phyloP scores from a whole-genome alignment of 2,113 vertebrate species.

The Channa argus region DNA sequence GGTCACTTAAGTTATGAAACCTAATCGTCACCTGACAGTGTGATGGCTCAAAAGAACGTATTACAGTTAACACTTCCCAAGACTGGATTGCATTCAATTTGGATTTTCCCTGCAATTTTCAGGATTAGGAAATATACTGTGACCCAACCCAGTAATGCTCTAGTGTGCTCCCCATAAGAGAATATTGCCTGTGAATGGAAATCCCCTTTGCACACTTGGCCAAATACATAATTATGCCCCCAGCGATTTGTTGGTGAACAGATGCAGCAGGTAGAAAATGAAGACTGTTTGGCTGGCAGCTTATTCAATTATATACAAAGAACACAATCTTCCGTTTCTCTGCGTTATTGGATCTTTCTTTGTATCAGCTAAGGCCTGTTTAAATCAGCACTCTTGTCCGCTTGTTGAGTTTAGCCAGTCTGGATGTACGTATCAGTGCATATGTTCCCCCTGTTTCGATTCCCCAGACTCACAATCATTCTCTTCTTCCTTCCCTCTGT shows the following conservation, averaged over 20 bases:
- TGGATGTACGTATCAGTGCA: background rate
- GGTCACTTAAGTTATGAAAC: too few species aligned
- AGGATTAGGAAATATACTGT: background rate
- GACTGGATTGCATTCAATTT: too few species aligned
- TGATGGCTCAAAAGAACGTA: too few species aligned
- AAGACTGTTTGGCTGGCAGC: background rate
- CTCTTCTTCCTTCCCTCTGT: conserved; percentile 14
- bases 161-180: background rate
- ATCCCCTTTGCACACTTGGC: background rate
- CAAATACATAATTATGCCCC: conserved; percentile 7
- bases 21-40: too few species aligned
- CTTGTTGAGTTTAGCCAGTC: conserved; percentile 43
- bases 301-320: background rate
- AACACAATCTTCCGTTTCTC: background rate
- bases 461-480: background rate
- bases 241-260: background rate
- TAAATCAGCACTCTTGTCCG: conserved; percentile 18
- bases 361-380: conserved; percentile 12
- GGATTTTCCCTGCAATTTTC: background rate
- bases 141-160: too few species aligned
- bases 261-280: conserved; percentile 12
- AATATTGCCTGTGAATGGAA: background rate
- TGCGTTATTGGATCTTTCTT: background rate
- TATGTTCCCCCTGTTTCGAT: background rate
- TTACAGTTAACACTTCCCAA: background rate